phyloP scores from a whole-genome alignment of 2,888 invertebrate species.

The Nemotelus pantherinus region DNA sequence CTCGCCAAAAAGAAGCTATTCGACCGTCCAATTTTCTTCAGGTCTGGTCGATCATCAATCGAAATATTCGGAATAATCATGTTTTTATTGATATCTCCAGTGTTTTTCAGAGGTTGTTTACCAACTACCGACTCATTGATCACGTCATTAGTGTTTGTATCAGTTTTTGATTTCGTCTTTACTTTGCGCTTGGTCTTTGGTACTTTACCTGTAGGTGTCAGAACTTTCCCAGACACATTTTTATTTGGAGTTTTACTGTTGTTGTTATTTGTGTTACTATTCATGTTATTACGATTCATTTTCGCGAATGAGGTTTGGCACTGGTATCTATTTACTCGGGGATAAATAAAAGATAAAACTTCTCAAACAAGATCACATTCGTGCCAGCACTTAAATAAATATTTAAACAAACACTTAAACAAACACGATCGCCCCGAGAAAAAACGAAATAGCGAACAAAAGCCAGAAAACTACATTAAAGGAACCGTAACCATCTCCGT shows the following conservation, averaged over 20 bases:
- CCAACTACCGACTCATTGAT: background rate
- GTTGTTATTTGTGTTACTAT: slow-evolving; percentile 13
- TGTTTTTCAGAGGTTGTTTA: slow-evolving; percentile 22
- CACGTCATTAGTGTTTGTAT: slow-evolving; percentile 3
- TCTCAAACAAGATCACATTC: background rate
- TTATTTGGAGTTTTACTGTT: slow-evolving; percentile 19
- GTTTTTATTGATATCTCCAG: background rate
- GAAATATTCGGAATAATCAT: background rate
- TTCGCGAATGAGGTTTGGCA: background rate
- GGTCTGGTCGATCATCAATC: slow-evolving; percentile 20
- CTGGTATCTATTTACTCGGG: background rate
- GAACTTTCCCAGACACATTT: slow-evolving; percentile 34
- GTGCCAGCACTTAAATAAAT: background rate
- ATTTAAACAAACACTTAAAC: slow-evolving; percentile 20
- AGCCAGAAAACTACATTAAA: slow-evolving; percentile 15
- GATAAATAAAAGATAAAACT: background rate
- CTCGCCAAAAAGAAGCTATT: slow-evolving; percentile 63
- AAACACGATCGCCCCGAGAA: slow-evolving; percentile 15
- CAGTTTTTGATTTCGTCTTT: slow-evolving; percentile 18
- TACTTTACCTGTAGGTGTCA: background rate
- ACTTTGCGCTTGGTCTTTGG: background rate
- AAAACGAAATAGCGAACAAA: slow-evolving; percentile 2
- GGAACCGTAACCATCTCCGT: slow-evolving; percentile 20
- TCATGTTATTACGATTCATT: slow-evolving; percentile 26
- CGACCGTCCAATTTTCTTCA: slow-evolving; percentile 61